A percentile compares a stretch with the other conserved stretches of the same genome.
These are phyloP conservation scores for Sylvicola cinctus DNA, from an alignment of 2,888 invertebrate genomes.

Conservation along the genomic window DNA sequence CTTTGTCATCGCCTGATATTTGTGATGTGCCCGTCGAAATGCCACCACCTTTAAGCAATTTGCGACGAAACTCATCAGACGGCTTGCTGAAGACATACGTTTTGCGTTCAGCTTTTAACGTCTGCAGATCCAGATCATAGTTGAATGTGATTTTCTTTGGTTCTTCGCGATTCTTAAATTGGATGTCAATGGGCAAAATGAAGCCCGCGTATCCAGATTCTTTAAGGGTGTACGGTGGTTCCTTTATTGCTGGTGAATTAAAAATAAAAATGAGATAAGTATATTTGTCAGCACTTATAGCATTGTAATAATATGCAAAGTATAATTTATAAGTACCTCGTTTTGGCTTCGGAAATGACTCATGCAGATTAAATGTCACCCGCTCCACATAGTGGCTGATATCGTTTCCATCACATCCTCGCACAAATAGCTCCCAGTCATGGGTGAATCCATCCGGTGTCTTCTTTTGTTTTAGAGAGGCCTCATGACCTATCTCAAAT, in stretches of 20 bases:
- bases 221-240: conserved; percentile 73
- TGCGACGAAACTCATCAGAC: conserved; percentile 73
- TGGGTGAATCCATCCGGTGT: conserved; percentile 87
- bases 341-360: conserved; percentile 80
- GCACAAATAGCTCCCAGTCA: conserved; percentile 91
- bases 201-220: conserved; percentile 97
- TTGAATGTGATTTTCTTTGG: conserved; percentile 64
- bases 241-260: conserved; percentile 60
- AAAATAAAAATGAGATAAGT: conserved; percentile 7
- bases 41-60: conserved; percentile 73
- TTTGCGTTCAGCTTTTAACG: conserved; percentile 50
- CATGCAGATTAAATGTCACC: conserved; percentile 77
- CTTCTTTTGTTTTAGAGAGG: conserved; percentile 56
- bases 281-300: conserved; percentile 2
- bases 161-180: conserved; percentile 73
- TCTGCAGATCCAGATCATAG: conserved; percentile 72
- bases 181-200: conserved; percentile 70
- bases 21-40: conserved; percentile 23
- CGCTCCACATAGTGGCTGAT: conserved; percentile 84
- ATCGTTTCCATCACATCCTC: conserved; percentile 68
- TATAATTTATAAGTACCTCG: no score
- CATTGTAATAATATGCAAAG: no score
- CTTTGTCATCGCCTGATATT: background rate
- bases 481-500: conserved; percentile 84
- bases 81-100: conserved; percentile 69